Evolutionary conservation across 2,113 vertebrate genomes (phyloP).

Genomic region (Diphyllodes magnificus): DNA sequence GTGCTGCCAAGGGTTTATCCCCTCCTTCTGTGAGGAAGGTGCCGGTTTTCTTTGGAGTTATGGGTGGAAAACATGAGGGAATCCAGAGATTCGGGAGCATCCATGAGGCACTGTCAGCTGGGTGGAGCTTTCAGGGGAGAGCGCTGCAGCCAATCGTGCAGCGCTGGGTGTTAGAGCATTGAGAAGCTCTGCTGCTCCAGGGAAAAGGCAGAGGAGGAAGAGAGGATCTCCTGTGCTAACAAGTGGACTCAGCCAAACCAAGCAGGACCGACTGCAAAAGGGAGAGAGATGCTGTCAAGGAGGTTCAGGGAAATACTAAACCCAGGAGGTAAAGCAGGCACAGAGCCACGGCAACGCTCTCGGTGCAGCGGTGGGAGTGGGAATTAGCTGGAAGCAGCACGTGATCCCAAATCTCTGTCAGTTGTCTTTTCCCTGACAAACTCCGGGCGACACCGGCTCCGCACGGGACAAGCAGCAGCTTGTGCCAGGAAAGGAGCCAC

Average conservation of each 20-base stretch:
- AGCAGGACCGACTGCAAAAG: neutral
- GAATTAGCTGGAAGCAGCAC: neutral
- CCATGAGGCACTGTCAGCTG: neutral
- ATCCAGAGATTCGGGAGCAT: conserved; percentile 13
- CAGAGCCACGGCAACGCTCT: neutral
- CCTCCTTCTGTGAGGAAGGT: neutral
- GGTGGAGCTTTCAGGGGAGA: conserved; percentile 49
- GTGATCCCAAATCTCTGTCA: neutral
- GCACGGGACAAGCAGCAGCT: neutral
- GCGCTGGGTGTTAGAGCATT: conserved; percentile 9
- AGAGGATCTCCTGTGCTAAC: neutral
- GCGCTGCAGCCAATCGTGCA: conserved; percentile 26
- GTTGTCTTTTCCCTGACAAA: neutral
- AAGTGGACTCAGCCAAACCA: neutral
- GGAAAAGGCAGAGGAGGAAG: neutral
- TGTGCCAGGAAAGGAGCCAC: neutral
- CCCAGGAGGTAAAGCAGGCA: neutral
- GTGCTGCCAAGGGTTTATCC: neutral
- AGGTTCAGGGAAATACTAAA: neutral
- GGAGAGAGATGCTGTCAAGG: neutral
- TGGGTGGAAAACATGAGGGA: neutral
- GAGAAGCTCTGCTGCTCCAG: conserved; percentile 39
- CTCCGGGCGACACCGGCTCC: neutral
- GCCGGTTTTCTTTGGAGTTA: neutral
- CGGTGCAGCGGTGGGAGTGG: neutral